These are phyloP conservation scores for Clarias fuscus DNA, from an alignment of 2,797 vertebrate genomes.

Conservation along the genomic window DNA sequence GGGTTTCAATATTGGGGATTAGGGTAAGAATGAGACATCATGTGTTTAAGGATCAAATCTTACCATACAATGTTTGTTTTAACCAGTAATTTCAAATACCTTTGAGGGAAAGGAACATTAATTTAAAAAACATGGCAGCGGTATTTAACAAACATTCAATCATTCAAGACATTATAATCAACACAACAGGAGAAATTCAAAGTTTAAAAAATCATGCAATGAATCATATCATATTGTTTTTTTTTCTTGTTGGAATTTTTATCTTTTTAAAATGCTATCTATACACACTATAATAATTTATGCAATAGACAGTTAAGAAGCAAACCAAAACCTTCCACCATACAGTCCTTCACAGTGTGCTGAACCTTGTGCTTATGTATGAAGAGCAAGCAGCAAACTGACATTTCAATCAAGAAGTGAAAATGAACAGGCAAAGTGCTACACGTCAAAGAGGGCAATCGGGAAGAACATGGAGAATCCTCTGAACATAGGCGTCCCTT, in stretches of 20 bases:
- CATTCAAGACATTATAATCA: not conserved
- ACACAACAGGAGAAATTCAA: not conserved
- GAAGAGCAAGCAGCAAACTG: slow-evolving; percentile 8
- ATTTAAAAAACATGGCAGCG: not conserved
- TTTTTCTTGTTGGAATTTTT: not conserved
- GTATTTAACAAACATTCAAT: not conserved
- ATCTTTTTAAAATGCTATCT: not conserved
- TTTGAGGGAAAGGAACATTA: not conserved
- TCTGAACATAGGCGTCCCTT: slow-evolving; percentile 67
- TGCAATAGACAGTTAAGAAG: not conserved
- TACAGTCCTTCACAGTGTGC: not conserved
- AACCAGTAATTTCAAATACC: too few species aligned
- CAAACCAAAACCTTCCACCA: not conserved
- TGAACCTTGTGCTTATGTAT: not conserved
- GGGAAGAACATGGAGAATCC: slow-evolving; percentile 18
- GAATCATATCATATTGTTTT: not conserved
- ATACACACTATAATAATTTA: not conserved
- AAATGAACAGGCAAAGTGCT: slow-evolving; percentile 27
- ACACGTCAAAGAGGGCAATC: slow-evolving; percentile 26
- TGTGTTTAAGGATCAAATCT: not conserved
- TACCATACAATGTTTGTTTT: too few species aligned
- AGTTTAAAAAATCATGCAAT: not conserved
- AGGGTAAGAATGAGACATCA: not conserved
- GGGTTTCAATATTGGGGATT: not conserved
- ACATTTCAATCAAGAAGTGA: slow-evolving; percentile 36